A percentile compares a stretch with the other conserved stretches of the same genome.
phyloP scores from a whole-genome alignment of 2,113 vertebrate species.

The Chunga burmeisteri region DNA sequence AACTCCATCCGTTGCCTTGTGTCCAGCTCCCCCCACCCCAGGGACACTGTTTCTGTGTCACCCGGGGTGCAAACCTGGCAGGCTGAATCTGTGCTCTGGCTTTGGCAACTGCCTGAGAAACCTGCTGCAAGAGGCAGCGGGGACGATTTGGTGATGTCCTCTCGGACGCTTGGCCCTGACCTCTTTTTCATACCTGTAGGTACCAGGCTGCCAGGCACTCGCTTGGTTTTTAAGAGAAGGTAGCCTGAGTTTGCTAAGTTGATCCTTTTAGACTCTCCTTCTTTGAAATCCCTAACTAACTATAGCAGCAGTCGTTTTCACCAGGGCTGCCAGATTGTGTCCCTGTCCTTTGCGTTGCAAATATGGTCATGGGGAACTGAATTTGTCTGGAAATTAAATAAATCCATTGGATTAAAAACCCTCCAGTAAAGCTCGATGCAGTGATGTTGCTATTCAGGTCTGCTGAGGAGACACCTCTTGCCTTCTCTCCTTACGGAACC shows the following conservation, averaged over 20 bases:
- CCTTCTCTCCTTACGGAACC: not conserved
- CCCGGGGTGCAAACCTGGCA: not conserved
- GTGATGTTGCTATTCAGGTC: not conserved
- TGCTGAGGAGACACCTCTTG: not conserved
- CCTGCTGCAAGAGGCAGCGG: not conserved
- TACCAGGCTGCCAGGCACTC: not conserved
- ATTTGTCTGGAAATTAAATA: not conserved
- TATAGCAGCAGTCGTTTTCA: not conserved
- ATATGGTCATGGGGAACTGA: not conserved
- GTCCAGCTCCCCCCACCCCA: not conserved
- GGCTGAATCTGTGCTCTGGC: not conserved
- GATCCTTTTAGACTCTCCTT: not conserved
- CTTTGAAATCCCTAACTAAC: not conserved
- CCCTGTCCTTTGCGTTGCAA: not conserved
- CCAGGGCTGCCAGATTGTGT: not conserved
- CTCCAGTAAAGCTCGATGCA: not conserved
- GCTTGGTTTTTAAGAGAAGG: not conserved
- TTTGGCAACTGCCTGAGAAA: not conserved
- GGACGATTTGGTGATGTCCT: not conserved
- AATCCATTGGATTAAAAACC: not conserved
- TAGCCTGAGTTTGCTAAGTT: not conserved
- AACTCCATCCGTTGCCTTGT: rapidly evolving
- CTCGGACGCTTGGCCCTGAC: not conserved
- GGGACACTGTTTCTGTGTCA: not conserved
- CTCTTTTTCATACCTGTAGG: not conserved